Evolutionary conservation across 2,113 vertebrate genomes (phyloP).

Genomic region (Bombycilla garrulus): DNA sequence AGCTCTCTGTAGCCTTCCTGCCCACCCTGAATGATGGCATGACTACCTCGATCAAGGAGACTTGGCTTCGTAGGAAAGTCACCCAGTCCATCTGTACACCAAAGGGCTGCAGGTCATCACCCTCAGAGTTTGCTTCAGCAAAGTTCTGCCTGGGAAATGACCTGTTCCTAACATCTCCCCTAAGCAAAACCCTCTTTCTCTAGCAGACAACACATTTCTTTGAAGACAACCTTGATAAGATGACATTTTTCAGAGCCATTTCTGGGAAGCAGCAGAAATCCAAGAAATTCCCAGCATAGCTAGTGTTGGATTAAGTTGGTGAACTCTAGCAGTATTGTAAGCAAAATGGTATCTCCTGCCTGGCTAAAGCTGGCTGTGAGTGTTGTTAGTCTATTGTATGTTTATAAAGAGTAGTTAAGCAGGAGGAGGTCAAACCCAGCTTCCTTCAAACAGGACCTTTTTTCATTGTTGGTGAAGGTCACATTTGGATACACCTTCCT

Average conservation of each 20-base stretch:
- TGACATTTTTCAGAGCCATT: neutral
- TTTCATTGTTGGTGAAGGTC: neutral
- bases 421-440: neutral
- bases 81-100: accelerated
- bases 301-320: neutral
- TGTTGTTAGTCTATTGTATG: neutral
- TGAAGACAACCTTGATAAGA: neutral
- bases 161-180: neutral
- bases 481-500: neutral
- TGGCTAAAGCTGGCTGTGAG: neutral
- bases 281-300: neutral
- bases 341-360: neutral
- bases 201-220: neutral
- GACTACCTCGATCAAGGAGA: neutral
- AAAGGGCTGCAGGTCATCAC: neutral
- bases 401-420: neutral
- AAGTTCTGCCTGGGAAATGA: neutral
- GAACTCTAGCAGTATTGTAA: neutral
- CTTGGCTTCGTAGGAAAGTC: neutral
- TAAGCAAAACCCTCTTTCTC: neutral
- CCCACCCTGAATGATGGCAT: neutral
- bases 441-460: neutral
- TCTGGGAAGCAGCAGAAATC: neutral
- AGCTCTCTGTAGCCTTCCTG: neutral
- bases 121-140: neutral